A percentile compares a stretch with the other conserved stretches of the same genome.
Evolutionary conservation across 1,140 invertebrate species (phyloP).

Genomic region (Solen grandis): DNA sequence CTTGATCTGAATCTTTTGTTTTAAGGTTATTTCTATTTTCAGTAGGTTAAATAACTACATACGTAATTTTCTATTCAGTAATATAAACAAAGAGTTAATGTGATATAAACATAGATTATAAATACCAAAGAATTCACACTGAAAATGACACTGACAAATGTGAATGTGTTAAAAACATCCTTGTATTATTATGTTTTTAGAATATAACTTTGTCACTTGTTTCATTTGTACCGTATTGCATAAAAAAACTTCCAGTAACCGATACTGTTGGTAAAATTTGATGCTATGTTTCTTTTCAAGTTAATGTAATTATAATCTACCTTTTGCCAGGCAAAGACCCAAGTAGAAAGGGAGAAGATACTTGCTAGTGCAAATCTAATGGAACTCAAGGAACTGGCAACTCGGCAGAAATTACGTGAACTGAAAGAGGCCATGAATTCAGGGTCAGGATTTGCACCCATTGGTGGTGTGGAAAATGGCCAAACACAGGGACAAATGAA

Average conservation of each 20-base stretch:
- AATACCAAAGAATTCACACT: too few relatives aligned
- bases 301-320: background rate
- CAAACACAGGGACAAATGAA: background rate
- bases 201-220: background rate
- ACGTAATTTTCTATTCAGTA: too few relatives aligned
- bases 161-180: too few relatives aligned
- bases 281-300: background rate
- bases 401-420: conserved; percentile 73
- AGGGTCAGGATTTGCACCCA: conserved; percentile 19
- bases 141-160: too few relatives aligned
- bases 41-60: too few relatives aligned
- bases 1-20: too few relatives aligned
- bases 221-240: background rate
- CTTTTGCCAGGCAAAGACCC: conserved; percentile 60
- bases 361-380: conserved; percentile 67
- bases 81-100: too few relatives aligned
- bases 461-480: conserved; percentile 5
- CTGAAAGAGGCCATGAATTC: conserved; percentile 50
- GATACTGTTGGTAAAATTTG: background rate
- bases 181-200: too few relatives aligned
- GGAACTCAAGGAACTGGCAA: conserved; percentile 71
- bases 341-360: conserved; percentile 69
- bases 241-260: background rate
- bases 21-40: too few relatives aligned
- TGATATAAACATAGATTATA: too few relatives aligned